These are phyloP conservation scores for Thalassarche chlororhynchos DNA, from an alignment of 2,113 vertebrate species.

Conservation along the genomic window DNA sequence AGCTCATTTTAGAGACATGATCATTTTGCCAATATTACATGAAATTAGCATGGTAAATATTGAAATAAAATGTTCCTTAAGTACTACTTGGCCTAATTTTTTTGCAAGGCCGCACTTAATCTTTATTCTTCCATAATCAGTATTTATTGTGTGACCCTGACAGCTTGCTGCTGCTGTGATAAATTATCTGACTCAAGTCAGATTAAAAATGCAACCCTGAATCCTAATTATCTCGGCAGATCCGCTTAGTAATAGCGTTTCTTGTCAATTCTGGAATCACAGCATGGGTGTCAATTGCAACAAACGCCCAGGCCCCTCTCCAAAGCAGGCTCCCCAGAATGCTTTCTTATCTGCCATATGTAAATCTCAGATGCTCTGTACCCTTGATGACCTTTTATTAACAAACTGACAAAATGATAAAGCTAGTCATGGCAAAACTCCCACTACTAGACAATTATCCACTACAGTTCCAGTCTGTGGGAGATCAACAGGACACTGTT, in stretches of 20 bases:
- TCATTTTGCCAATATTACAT: conserved; percentile 75
- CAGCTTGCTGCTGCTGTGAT: conserved; percentile 84
- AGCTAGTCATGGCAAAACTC: conserved; percentile 77
- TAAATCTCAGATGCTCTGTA: conserved; percentile 77
- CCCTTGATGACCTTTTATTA: conserved; percentile 83
- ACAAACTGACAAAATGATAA: conserved; percentile 84
- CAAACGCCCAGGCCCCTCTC: conserved; percentile 56
- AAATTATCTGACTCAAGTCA: conserved; percentile 85
- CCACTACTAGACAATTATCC: conserved; percentile 74
- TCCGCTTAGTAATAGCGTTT: conserved; percentile 80
- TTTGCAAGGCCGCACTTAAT: conserved; percentile 78
- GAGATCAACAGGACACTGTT: conserved; percentile 73
- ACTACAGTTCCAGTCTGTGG: conserved; percentile 69
- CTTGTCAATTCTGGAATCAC: conserved; percentile 82
- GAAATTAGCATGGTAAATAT: conserved; percentile 77
- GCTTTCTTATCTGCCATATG: conserved; percentile 77
- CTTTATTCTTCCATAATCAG: conserved; percentile 86
- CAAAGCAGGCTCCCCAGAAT: conserved; percentile 72
- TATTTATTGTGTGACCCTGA: conserved; percentile 86
- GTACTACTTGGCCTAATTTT: conserved; percentile 74
- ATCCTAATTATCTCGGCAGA: conserved; percentile 85
- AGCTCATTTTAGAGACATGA: conserved; percentile 63
- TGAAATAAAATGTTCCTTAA: conserved; percentile 75
- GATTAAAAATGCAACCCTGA: conserved; percentile 83
- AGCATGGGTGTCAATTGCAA: conserved; percentile 79